phyloP scores from a whole-genome alignment of 2,797 vertebrate species.

The Labeo calbasu region DNA sequence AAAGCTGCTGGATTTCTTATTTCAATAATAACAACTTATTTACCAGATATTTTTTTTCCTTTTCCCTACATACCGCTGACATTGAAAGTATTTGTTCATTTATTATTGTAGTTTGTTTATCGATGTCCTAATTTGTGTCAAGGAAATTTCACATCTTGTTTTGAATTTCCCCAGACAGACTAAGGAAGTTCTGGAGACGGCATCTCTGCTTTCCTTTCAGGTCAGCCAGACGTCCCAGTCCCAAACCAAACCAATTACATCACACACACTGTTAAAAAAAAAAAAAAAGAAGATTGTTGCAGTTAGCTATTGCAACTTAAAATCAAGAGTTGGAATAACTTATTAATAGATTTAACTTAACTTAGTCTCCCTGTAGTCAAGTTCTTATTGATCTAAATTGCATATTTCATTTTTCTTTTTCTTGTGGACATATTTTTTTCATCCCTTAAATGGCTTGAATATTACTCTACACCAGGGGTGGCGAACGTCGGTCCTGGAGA shows the following conservation, averaged over 20 bases:
- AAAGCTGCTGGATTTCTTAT: constrained; percentile 59
- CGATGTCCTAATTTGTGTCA: constrained; percentile 26
- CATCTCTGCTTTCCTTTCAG: background rate
- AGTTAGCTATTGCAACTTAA: background rate
- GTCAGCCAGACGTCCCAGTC: background rate
- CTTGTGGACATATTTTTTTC: no score
- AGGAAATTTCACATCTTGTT: constrained; percentile 31
- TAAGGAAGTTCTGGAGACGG: background rate
- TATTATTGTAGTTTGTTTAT: constrained; percentile 27
- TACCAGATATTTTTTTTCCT: constrained; percentile 31
- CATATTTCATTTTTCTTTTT: no score
- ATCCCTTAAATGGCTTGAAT: background rate
- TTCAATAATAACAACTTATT: constrained; percentile 61
- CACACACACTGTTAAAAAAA: background rate
- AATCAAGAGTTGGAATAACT: background rate
- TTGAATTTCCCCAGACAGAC: constrained; percentile 37
- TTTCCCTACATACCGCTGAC: constrained; percentile 34
- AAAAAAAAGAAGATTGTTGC: background rate
- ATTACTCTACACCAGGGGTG: background rate
- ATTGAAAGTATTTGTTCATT: constrained; percentile 45
- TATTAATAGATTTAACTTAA: background rate
- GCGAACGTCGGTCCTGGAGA: no score
- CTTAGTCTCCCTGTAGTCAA: no score
- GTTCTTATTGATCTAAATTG: no score
- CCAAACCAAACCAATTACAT: background rate